Evolutionary conservation across 2,888 invertebrate species (phyloP), one percentile per base, ranked within the genome.

Genomic region (Amaurobius ferox): DNA sequence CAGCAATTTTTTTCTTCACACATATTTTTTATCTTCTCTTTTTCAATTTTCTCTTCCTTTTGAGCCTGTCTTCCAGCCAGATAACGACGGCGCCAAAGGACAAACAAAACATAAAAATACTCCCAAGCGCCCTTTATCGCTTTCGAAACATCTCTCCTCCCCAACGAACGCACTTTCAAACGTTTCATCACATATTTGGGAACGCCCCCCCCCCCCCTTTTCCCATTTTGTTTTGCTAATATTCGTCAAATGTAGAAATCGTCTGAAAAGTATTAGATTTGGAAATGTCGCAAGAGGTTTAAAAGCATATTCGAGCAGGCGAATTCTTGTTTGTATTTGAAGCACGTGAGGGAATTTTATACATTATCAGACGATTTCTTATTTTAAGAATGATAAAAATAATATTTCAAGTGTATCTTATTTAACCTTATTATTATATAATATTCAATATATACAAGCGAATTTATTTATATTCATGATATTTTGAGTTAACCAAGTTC

Each of bases 21-120:
- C n/a, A n/a, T n/a, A n/a, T n/a, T n/a, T n/a, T n/a, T n/a, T n/a
- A 7, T 9, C 9, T 35, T n/a, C n/a, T n/a, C n/a, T n/a, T n/a
- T n/a, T 35, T 35, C 35, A 35, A 35, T 35, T 35, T 35, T 16
- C 44, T 16, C 44, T n/a, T 2, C 44, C 44, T 2, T 16, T 11
- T 11, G n/a, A n/a, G 16, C 16, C 16, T 2, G 6, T 16, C 44
- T 44, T n/a, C 16, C 5, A 23, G 11, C 1, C 55, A 23, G 55
- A 55, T 23, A 55, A 55, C 16, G 23, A 1, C 55, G 55, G 55
- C 55, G 55, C 55, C 55, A 55, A 19, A 23, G 55, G 7, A 11
- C 55, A 55, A 55, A 55, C 55, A 55, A 55, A 55, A 35, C 35
- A 55, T 44, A 55, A 55, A 55, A 55, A 55, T 23, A 55, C 5